Evolutionary conservation across 2,888 invertebrate genomes (phyloP), one percentile per base, ranked within the genome.

Genomic region (Sinelater perroti): DNA sequence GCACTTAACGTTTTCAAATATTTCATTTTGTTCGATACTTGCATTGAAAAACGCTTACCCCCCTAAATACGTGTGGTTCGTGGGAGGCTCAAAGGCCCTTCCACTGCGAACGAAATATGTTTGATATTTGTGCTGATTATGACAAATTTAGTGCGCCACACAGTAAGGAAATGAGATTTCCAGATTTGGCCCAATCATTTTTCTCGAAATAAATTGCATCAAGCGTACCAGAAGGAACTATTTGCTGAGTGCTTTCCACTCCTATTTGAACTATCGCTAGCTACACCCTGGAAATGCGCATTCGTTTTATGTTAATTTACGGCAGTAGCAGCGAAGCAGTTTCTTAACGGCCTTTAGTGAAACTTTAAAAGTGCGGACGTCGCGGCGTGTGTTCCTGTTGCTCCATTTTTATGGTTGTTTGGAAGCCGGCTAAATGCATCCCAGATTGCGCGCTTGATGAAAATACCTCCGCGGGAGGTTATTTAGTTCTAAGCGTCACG

Each of bases 401-500:
- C 35, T 50, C 30, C 40, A 38, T 50, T 50, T 50, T 38, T 38
- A 38, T 30, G 50, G 50, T 36, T 28, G 49, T 49, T 49, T 35
- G 38, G 26, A 49, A 49, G 31, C 11, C 35, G 36, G 24, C 28
- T 24, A 28, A 50, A 36, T 50, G 50, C 50, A 38, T 50, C 50
- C 24, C 36, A n/a, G 50, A 50, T 13, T 50, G 35, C 28, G 28
- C 26, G 36, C 40, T 40, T 24, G 45, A 46, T 46, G 45, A 47
- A 35, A 45, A 46, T 54, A 46, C 46, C 31, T 54, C 26, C 20
- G 2, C 10, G 40, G 47, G 47, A 55, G 30, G 47, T 55, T 55
- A 47, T 55, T 55, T 40, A 55, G 38, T 31, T 55, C 46, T 30
- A 55, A 47, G 24, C 38, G 49, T 47, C 47, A 40, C 47, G 47